These are phyloP conservation scores for Zoanthus sansibaricus DNA, from an alignment of 92 coral and sea anemone species.

Conservation along the genomic window DNA sequence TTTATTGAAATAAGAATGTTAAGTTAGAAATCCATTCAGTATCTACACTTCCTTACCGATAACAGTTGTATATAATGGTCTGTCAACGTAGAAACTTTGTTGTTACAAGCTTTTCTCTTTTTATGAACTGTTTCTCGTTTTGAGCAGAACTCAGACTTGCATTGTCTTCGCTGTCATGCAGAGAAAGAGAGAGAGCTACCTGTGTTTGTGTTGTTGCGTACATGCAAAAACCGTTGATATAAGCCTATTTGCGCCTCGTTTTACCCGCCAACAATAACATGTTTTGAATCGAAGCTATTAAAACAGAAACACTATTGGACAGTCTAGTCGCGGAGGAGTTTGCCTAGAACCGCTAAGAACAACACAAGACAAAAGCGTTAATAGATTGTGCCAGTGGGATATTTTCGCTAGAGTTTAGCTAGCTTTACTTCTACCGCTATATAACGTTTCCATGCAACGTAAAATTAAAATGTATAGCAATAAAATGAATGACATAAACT, in stretches of 20 bases:
- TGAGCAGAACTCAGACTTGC: background rate
- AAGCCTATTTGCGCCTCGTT: constrained; percentile 28
- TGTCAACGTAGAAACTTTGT: background rate
- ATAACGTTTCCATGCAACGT: background rate
- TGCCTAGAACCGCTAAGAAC: constrained; percentile 1
- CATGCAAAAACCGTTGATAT: constrained; percentile 12
- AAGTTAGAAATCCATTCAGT: background rate
- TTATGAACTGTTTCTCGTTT: background rate
- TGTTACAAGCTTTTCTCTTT: background rate
- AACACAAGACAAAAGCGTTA: background rate
- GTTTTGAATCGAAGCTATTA: constrained; percentile 38
- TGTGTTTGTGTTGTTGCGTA: background rate
- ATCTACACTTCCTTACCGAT: background rate
- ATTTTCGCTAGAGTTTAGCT: background rate
- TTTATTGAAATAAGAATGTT: background rate
- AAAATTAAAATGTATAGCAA: background rate
- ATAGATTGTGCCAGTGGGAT: background rate
- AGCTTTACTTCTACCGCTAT: background rate
- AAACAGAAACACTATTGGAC: constrained; percentile 15
- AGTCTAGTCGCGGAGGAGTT: background rate
- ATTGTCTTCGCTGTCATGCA: background rate
- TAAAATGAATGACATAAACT: background rate
- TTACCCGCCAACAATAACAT: background rate
- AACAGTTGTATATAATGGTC: background rate
- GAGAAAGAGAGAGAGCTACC: constrained; percentile 1